Evolutionary conservation across 2,113 vertebrate species (phyloP).

Genomic region (Amphilophus citrinellus): DNA sequence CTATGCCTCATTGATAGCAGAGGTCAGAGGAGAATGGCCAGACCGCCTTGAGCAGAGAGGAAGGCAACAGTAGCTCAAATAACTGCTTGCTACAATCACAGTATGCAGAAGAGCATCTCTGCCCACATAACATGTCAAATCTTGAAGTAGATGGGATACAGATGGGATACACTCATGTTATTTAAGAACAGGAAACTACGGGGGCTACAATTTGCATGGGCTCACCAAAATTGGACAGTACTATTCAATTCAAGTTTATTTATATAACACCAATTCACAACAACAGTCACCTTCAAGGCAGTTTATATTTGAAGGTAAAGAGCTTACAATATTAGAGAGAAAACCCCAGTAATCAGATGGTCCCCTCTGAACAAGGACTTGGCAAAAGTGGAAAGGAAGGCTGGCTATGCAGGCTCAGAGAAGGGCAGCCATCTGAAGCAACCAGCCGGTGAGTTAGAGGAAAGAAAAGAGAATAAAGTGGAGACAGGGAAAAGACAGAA

Average conservation of each 20-base stretch:
- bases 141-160: background rate
- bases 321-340: background rate
- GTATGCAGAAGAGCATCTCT: background rate
- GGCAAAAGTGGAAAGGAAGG: background rate
- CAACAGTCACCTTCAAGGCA: background rate
- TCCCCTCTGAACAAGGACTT: background rate
- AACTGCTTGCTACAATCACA: background rate
- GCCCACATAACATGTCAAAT: background rate
- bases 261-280: background rate
- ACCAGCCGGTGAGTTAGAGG: background rate
- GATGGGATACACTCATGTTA: too few species aligned
- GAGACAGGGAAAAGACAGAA: background rate
- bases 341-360: background rate
- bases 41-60: too few species aligned
- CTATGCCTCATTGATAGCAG: too few species aligned
- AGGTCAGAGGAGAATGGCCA: too few species aligned
- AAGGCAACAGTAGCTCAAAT: too few species aligned
- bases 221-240: too few species aligned
- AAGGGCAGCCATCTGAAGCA: background rate
- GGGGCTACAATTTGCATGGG: too few species aligned
- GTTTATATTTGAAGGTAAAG: background rate
- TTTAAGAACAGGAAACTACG: too few species aligned
- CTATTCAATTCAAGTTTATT: background rate
- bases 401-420: background rate
- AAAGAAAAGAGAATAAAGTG: background rate